These are phyloP conservation scores for Acridotheres tristis DNA, from an alignment of 2,797 vertebrate genomes.

Conservation along the genomic window DNA sequence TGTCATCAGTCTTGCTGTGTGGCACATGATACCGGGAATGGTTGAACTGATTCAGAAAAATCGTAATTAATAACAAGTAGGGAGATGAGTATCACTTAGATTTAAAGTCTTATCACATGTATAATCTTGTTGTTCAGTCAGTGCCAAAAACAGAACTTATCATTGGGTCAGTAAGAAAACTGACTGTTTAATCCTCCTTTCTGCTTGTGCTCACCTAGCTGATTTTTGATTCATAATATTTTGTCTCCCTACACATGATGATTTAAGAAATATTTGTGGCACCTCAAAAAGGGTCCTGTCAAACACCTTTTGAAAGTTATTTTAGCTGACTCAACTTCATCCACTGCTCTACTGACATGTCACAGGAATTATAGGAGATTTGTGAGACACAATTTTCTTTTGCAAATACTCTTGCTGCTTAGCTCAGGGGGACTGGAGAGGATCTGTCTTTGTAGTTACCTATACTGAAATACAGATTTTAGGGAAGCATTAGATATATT, in stretches of 20 bases:
- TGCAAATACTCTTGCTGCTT: neutral
- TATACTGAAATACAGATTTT: conserved; percentile 10
- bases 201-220: neutral
- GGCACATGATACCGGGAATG: neutral
- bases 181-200: conserved; percentile 3
- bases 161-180: neutral
- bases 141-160: neutral
- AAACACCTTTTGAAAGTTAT: conserved; percentile 40
- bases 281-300: conserved; percentile 10
- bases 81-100: neutral
- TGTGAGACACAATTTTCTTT: conserved; percentile 9
- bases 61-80: neutral
- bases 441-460: neutral
- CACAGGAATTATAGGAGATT: neutral
- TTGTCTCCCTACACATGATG: conserved; percentile 7
- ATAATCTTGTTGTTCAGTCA: neutral
- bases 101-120: neutral
- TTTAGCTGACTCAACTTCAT: conserved; percentile 35
- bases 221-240: conserved; percentile 43
- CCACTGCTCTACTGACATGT: neutral
- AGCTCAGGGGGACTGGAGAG: neutral
- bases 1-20: neutral
- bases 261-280: conserved; percentile 40
- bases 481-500: neutral
- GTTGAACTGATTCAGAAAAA: conserved; percentile 26